Conservation (phyloP, 1,140 invertebrate genomes). For the Alviniconcha marisindica region DNA sequence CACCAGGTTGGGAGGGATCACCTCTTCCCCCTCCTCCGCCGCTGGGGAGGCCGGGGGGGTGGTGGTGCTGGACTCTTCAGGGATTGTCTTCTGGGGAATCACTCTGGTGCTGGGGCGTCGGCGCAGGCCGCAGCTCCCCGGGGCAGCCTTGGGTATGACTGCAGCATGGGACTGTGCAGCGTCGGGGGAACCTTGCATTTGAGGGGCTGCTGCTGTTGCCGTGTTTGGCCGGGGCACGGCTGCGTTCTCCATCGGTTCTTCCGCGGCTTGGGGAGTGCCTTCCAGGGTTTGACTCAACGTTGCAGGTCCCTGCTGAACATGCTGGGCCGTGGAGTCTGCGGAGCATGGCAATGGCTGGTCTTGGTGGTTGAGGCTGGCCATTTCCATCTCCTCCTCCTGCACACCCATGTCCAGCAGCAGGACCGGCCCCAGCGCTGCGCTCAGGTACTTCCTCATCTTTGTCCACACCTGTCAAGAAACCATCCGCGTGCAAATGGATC, state of each 20-base stretch:
- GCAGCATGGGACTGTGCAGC: background rate
- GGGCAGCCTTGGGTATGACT: background rate
- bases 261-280: background rate
- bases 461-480: constrained; percentile 29
- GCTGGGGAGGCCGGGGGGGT: background rate
- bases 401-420: constrained; percentile 26
- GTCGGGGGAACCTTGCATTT: too few species aligned
- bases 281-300: background rate
- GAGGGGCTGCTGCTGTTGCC: too few species aligned
- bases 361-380: background rate
- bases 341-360: too few species aligned
- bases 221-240: too few species aligned
- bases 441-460: constrained; percentile 35
- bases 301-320: background rate
- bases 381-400: background rate
- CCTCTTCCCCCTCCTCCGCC: background rate
- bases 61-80: background rate
- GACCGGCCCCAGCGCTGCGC: constrained; percentile 1
- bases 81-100: constrained; percentile 1
- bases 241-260: too few species aligned
- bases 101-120: constrained; percentile 1
- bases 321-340: background rate
- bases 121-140: background rate
- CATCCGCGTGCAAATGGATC: too few species aligned
- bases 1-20: background rate